Percentiles rank a stretch among this genome's conserved stretches.
Conservation (phyloP, 2,888 invertebrate genomes). For the Archips crataeganus region DNA sequence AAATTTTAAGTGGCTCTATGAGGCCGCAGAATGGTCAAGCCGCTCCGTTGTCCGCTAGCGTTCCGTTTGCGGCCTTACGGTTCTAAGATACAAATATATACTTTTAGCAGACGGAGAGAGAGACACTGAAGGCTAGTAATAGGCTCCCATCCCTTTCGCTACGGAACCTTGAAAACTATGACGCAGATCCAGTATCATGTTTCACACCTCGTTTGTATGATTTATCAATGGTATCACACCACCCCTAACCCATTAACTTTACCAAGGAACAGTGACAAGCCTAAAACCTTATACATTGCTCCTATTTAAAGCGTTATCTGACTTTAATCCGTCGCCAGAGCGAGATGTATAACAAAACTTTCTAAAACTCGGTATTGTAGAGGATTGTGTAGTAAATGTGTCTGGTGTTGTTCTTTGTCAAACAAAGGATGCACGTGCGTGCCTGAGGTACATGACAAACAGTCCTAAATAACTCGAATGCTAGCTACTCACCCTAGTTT, state of each 20-base stretch:
- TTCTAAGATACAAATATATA: too few relatives aligned
- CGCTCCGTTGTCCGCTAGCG: too few relatives aligned
- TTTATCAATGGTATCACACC: conserved; percentile 6
- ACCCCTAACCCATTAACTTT: neutral
- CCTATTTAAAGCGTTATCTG: neutral
- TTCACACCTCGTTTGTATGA: conserved; percentile 33
- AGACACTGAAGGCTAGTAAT: too few relatives aligned
- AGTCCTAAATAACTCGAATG: conserved; percentile 41
- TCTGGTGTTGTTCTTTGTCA: conserved; percentile 40
- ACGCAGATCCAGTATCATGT: conserved; percentile 27
- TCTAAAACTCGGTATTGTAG: neutral
- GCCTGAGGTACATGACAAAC: conserved; percentile 36
- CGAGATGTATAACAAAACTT: conserved; percentile 19
- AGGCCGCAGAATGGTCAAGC: too few relatives aligned
- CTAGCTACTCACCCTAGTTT: conserved; percentile 34
- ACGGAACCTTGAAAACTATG: conserved; percentile 4
- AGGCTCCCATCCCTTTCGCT: neutral
- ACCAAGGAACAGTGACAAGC: neutral
- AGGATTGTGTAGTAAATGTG: conserved; percentile 19
- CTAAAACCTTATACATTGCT: conserved; percentile 19
- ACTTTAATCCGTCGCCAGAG: neutral
- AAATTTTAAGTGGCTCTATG: too few relatives aligned
- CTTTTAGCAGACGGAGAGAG: too few relatives aligned
- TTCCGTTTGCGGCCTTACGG: too few relatives aligned
- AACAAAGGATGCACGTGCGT: conserved; percentile 42